phyloP scores from a whole-genome alignment of 2,797 vertebrate genomes.

The Cyclopterus lumpus region DNA sequence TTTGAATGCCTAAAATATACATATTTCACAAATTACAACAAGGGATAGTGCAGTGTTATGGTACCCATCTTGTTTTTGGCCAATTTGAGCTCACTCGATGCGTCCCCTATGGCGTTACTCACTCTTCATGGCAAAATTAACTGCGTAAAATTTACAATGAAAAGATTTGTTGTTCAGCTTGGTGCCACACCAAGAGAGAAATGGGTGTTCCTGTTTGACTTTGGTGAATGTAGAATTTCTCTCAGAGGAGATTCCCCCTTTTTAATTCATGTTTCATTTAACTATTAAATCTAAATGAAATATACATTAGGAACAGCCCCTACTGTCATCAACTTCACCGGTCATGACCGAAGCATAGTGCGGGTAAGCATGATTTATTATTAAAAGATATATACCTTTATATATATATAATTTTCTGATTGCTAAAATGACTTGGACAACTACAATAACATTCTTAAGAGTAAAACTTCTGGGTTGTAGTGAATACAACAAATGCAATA shows the following conservation, averaged over 20 bases:
- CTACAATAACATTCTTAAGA: slow-evolving; percentile 70
- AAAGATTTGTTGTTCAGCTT: slow-evolving; percentile 45
- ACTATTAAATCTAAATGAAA: slow-evolving; percentile 74
- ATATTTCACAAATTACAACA: slow-evolving; percentile 85
- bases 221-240: slow-evolving; percentile 60
- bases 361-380: slow-evolving; percentile 63
- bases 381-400: slow-evolving; percentile 73
- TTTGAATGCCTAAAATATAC: slow-evolving; percentile 85
- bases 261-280: slow-evolving; percentile 59
- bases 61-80: slow-evolving; percentile 68
- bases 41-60: slow-evolving; percentile 76
- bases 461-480: slow-evolving; percentile 64
- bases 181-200: slow-evolving; percentile 53
- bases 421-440: slow-evolving; percentile 70
- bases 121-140: slow-evolving; percentile 65
- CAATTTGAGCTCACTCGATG: slow-evolving; percentile 60
- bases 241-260: slow-evolving; percentile 51
- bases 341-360: slow-evolving; percentile 67
- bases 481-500: slow-evolving; percentile 64
- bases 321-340: slow-evolving; percentile 55
- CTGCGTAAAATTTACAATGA: slow-evolving; percentile 65
- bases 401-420: slow-evolving; percentile 73
- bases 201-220: slow-evolving; percentile 54
- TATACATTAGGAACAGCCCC: slow-evolving; percentile 75
- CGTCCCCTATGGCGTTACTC: slow-evolving; percentile 49